A percentile compares a stretch with the other conserved stretches of the same genome.
These are phyloP conservation scores for Parnassius smintheus DNA, from an alignment of 2,888 invertebrate genomes.

Conservation along the genomic window DNA sequence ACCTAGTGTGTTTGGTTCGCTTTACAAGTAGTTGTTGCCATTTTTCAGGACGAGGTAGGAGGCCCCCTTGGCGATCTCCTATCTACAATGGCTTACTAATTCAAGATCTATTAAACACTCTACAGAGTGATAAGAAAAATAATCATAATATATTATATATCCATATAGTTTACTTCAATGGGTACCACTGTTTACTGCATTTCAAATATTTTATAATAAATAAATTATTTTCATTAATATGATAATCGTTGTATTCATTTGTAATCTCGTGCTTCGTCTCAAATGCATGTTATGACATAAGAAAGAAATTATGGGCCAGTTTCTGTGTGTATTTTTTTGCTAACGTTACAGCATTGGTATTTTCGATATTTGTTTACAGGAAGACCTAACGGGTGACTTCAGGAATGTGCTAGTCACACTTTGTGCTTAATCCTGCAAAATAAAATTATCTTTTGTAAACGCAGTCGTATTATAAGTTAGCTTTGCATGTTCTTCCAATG, in stretches of 20 bases:
- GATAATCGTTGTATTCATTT: conserved; percentile 31
- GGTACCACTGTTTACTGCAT: conserved; percentile 42
- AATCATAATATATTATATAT: conserved; percentile 28
- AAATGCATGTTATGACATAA: conserved; percentile 51
- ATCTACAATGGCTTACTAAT: conserved; percentile 83
- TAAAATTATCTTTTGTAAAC: conserved; percentile 52
- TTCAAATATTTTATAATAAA: conserved; percentile 35
- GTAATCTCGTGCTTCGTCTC: conserved; percentile 46
- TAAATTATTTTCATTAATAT: conserved; percentile 35
- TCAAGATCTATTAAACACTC: conserved; percentile 43
- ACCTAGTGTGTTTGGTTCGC: conserved; percentile 37
- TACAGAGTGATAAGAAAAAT: conserved; percentile 55
- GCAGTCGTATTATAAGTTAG: conserved; percentile 47
- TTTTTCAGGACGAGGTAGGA: conserved; percentile 86
- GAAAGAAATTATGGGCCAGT: conserved; percentile 73
- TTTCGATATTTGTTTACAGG: conserved; percentile 79
- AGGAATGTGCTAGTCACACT: conserved; percentile 83
- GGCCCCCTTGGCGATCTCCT: conserved; percentile 84
- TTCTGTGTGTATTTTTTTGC: conserved; percentile 46
- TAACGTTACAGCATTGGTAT: conserved; percentile 58
- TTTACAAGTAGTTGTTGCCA: conserved; percentile 65
- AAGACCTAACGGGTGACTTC: conserved; percentile 86
- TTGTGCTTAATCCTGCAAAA: conserved; percentile 74
- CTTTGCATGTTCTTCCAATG: conserved; percentile 46
- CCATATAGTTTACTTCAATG: conserved; percentile 21